These are phyloP conservation scores for Nomada ferruginata DNA, from an alignment of 2,888 invertebrate species.

Conservation along the genomic window DNA sequence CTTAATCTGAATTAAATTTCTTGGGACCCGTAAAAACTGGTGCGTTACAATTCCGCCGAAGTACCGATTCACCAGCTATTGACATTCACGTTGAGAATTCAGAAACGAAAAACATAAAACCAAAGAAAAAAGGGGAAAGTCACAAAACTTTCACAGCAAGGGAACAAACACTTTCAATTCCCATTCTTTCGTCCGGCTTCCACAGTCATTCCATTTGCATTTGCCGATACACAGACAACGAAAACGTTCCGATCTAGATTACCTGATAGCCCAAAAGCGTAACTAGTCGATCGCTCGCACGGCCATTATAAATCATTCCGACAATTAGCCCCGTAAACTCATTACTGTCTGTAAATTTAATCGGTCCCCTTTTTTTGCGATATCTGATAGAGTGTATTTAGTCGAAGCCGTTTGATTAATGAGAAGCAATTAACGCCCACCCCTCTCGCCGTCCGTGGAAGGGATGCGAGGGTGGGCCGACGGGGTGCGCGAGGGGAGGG, in stretches of 20 bases:
- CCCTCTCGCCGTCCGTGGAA: background rate
- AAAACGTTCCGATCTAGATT: background rate
- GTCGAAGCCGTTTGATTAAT: constrained; percentile 52
- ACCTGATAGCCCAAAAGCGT: constrained; percentile 1
- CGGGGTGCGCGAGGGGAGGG: background rate
- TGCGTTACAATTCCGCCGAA: background rate
- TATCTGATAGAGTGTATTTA: constrained; percentile 47
- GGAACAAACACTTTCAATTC: background rate
- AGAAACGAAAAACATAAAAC: background rate
- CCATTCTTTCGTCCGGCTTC: background rate
- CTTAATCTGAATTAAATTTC: background rate
- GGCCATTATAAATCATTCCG: constrained; percentile 40
- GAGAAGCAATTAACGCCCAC: constrained; percentile 53
- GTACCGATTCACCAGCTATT: background rate
- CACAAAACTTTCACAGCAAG: background rate
- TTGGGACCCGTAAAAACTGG: background rate
- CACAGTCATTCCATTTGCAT: background rate
- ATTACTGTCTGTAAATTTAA: constrained; percentile 49
- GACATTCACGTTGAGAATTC: background rate
- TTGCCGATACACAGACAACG: background rate
- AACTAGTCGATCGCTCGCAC: background rate
- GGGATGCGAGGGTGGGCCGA: too few relatives aligned
- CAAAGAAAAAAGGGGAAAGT: background rate
- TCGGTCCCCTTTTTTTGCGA: constrained; percentile 40
- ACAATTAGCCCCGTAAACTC: constrained; percentile 49